Percentiles rank a stretch among this genome's conserved stretches.
Conservation (phyloP, 1,140 invertebrate genomes). For the Drosophila tristis region DNA sequence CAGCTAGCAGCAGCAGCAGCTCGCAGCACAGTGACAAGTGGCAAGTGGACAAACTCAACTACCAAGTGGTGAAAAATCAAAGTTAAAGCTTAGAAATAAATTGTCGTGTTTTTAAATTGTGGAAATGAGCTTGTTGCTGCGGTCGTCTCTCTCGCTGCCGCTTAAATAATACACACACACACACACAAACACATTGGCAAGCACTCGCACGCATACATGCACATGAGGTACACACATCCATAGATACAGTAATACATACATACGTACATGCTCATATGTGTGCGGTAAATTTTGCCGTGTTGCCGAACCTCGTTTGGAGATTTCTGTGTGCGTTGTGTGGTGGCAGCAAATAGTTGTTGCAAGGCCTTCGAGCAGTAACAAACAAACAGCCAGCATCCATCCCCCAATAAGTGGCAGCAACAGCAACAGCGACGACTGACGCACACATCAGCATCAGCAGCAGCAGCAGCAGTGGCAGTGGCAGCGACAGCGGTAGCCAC, state of each 20-base stretch:
- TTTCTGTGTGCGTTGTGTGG: constrained; percentile 42
- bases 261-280: constrained; percentile 49
- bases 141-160: constrained; percentile 54
- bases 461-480: constrained; percentile 23
- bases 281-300: constrained; percentile 69
- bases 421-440: constrained; percentile 11
- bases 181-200: constrained; percentile 34
- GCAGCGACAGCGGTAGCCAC: neutral
- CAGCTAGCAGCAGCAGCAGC: neutral
- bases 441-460: constrained; percentile 13
- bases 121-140: constrained; percentile 17
- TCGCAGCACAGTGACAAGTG: neutral
- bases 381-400: constrained; percentile 38
- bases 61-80: constrained; percentile 25
- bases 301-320: constrained; percentile 54
- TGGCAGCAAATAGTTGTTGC: constrained; percentile 75
- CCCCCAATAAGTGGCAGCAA: constrained; percentile 68
- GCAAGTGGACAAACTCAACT: constrained; percentile 26
- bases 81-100: constrained; percentile 13
- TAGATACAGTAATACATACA: too few species aligned
- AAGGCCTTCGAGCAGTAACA: constrained; percentile 64
- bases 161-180: constrained; percentile 46
- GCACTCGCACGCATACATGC: constrained; percentile 10
- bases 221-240: neutral
- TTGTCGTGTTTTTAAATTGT: constrained; percentile 28